Conservation (phyloP, 2,113 vertebrate species). For the Rhegmatorhina hoffmannsi region DNA sequence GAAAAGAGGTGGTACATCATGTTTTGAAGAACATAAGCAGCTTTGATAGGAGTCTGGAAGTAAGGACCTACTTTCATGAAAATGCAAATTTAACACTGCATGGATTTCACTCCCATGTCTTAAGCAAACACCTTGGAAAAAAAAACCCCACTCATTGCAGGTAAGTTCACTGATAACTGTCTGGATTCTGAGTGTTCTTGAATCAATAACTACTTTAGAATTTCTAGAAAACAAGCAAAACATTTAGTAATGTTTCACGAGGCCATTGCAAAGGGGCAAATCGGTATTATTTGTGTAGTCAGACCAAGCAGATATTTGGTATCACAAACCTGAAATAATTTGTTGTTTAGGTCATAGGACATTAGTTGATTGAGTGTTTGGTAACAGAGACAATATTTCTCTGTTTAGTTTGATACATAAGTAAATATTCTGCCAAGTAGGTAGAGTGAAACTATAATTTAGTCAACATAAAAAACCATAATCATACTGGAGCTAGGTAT, state of each 20-base stretch:
- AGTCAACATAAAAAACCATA: not conserved
- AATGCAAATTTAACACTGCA: constrained; percentile 20
- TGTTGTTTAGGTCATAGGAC: not conserved
- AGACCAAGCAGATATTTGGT: not conserved
- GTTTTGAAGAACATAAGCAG: constrained; percentile 34
- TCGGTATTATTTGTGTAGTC: not conserved
- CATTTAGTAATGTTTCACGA: not conserved
- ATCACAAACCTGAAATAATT: not conserved
- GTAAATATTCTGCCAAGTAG: not conserved
- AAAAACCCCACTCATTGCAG: not conserved
- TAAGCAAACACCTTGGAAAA: not conserved
- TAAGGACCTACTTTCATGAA: constrained; percentile 16
- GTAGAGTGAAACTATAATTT: not conserved
- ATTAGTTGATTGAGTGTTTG: not conserved
- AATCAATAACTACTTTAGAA: not conserved
- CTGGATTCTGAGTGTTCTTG: not conserved
- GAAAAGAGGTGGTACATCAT: constrained; percentile 4
- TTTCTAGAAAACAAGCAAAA: not conserved
- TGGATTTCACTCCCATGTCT: not conserved
- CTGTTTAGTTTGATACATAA: not conserved
- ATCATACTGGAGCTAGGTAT: not conserved
- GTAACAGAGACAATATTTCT: not conserved
- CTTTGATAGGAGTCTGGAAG: constrained; percentile 21
- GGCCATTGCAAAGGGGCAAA: not conserved
- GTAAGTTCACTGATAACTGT: not conserved